Conservation (phyloP, 2,888 invertebrate genomes). For the Bellardia bayeri region DNA sequence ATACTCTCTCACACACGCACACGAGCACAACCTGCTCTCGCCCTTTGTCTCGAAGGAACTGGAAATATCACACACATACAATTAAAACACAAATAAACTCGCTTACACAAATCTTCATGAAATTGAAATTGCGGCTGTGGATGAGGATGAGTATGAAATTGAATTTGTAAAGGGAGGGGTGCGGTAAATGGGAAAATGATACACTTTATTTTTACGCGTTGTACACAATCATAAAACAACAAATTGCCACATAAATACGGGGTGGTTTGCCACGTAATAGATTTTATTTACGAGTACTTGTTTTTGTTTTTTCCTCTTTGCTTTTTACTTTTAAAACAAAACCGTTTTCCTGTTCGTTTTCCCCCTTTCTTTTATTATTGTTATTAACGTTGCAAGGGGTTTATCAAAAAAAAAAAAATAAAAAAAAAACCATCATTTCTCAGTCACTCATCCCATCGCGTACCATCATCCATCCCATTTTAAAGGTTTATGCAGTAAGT, state of each 20-base stretch:
- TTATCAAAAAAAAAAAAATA: constrained; percentile 36
- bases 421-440: constrained; percentile 23
- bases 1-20: constrained; percentile 5
- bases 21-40: constrained; percentile 33
- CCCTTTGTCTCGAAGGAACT: constrained; percentile 3
- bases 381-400: constrained; percentile 33
- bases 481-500: neutral
- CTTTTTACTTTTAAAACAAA: constrained; percentile 53
- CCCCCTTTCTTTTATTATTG: constrained; percentile 31
- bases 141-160: constrained; percentile 1
- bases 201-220: constrained; percentile 83
- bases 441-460: neutral
- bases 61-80: constrained; percentile 74
- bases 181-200: constrained; percentile 82
- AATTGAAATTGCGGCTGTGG: constrained; percentile 77
- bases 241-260: constrained; percentile 84
- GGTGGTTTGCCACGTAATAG: constrained; percentile 84
- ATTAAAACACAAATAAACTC: constrained; percentile 58
- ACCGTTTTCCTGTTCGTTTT: constrained; percentile 27
- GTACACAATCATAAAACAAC: constrained; percentile 82
- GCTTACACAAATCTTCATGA: constrained; percentile 81
- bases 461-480: neutral
- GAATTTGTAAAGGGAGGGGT: constrained; percentile 49
- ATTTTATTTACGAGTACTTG: constrained; percentile 79
- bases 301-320: constrained; percentile 49